Evolutionary conservation across 2,888 invertebrate genomes (phyloP).

Genomic region (Hybos culiciformis): DNA sequence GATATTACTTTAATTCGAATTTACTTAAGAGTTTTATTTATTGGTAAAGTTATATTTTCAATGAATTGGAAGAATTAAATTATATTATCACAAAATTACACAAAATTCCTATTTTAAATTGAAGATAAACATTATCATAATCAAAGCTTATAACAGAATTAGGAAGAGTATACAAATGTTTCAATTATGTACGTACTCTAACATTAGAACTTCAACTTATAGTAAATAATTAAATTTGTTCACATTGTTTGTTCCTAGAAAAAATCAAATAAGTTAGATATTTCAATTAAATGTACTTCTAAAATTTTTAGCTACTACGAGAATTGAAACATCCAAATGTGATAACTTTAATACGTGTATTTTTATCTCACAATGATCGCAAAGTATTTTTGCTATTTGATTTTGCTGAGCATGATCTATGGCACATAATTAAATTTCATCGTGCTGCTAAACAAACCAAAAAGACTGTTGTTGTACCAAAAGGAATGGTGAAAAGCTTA

Average conservation of each 20-base stretch:
- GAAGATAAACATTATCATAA: no score
- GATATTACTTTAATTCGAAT: not conserved
- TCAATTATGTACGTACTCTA: no score
- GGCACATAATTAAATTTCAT: constrained; percentile 99
- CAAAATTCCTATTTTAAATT: no score
- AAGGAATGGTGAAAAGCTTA: constrained; percentile 95
- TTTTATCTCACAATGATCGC: constrained; percentile 88
- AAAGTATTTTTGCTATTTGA: constrained; percentile 97
- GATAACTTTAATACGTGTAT: constrained; percentile 89
- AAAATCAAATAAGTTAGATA: no score
- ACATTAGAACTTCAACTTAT: no score
- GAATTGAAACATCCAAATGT: constrained; percentile 96
- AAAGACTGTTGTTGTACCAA: constrained; percentile 89
- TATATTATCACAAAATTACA: no score
- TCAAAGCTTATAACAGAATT: no score
- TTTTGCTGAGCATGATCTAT: constrained; percentile 97
- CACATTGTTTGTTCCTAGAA: no score
- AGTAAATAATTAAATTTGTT: no score
- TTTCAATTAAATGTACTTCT: constrained; percentile 1
- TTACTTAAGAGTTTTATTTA: not conserved
- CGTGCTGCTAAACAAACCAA: constrained; percentile 95
- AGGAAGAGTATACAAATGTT: no score
- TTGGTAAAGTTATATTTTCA: no score
- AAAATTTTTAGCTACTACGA: constrained; percentile 74
- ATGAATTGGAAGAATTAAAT: no score